Evolutionary conservation across 1,140 invertebrate genomes (phyloP).

Genomic region (Alviniconcha marisindica): DNA sequence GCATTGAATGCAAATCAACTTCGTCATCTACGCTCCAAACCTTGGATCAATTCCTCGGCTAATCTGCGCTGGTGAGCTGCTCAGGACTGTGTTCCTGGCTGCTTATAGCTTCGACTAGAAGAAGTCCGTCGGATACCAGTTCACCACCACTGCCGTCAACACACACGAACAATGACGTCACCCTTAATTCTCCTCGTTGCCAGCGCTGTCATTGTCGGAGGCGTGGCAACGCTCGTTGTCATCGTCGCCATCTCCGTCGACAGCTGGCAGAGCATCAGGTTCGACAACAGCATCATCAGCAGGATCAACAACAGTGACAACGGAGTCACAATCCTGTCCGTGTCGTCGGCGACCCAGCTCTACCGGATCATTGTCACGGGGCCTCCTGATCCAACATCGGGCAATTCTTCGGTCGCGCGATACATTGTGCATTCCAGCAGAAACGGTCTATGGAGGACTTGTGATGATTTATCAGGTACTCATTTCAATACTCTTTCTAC

Average conservation of each 20-base stretch:
- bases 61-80: too few relatives aligned
- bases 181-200: slow-evolving; percentile 47
- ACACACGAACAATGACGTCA: too few relatives aligned
- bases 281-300: slow-evolving; percentile 14
- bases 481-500: too few relatives aligned
- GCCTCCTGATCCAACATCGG: too few relatives aligned
- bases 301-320: slow-evolving; percentile 25
- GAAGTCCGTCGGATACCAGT: too few relatives aligned
- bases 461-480: slow-evolving; percentile 47
- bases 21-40: too few relatives aligned
- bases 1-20: too few relatives aligned
- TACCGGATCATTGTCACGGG: slow-evolving; percentile 26
- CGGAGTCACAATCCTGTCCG: slow-evolving; percentile 9
- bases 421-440: slow-evolving; percentile 40
- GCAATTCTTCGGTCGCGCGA: too few relatives aligned
- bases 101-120: too few relatives aligned
- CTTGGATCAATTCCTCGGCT: too few relatives aligned
- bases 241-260: slow-evolving; percentile 50
- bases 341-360: slow-evolving; percentile 23
- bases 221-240: slow-evolving; percentile 50
- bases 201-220: slow-evolving; percentile 45
- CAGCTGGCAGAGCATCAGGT: slow-evolving; percentile 47
- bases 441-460: slow-evolving; percentile 45
- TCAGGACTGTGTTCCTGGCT: too few relatives aligned
- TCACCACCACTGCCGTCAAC: too few relatives aligned